Base-by-base conservation (phyloP, 2,888 invertebrate genomes). In the Hirtodrosophila confusa region DNA sequence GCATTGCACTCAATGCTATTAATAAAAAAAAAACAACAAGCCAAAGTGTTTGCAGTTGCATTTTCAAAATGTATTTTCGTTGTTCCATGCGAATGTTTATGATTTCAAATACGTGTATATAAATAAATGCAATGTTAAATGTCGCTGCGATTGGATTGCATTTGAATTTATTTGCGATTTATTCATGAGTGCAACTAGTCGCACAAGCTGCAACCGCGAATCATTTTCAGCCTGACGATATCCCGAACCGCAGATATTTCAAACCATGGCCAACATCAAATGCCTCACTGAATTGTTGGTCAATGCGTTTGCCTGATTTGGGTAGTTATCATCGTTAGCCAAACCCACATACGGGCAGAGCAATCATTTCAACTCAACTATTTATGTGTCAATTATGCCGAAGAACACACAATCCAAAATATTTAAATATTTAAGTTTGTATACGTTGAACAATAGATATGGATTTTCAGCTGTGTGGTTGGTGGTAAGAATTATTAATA, bases 181-280 rank as follows among this genome's bases (percentile, higher is more conserved):
- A 74, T 76, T 67, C 67, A 74, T 58, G 72, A 70, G 45, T 60
- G 65, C 73, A 69, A 51, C 61, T 75, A 75, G 31, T 60, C 55
- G 54, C 39, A 58, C 55, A 43, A 53, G 45, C 24, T 27, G 35
- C 61, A 53, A 76, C 72, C 74, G 35, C 74, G 74, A 76, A 58
- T 71, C 72, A 71, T 73, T 75, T 69, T 17, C 11, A 48, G 64
- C 44, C 55, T 45, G 75, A 75, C 58, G 39, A 48, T 58, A 31
- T 36, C 17, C 36, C 43, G 47, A 70, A 62, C 73, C 73, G 58
- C 71, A 75, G 55, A 35, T 66, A 74, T 62, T 71, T 58, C 55
- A 51, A 66, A 44, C 60, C 36, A 27, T 64, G 45, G 55, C 31
- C 31, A 11, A 24, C 54, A 69, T 60, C 39, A 56, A 75, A 69